These are phyloP conservation scores for Oryzias javanicus DNA, from an alignment of 2,113 vertebrate species.

Conservation along the genomic window DNA sequence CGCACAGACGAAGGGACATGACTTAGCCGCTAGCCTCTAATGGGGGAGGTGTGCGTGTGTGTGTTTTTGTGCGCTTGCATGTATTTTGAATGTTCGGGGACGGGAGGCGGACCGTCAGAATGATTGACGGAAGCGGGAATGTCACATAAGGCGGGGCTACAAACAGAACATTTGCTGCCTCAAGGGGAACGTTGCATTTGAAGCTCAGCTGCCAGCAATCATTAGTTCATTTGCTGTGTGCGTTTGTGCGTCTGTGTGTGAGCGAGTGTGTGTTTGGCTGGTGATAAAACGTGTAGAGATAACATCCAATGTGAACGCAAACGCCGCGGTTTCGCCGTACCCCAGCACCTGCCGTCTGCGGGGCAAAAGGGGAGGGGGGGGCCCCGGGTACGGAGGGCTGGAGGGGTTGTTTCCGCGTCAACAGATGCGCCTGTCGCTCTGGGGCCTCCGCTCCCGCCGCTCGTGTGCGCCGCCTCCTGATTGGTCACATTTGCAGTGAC, in stretches of 20 bases:
- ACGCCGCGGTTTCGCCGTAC: too few species aligned
- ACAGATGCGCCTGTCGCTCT: neutral
- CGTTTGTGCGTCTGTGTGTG: neutral
- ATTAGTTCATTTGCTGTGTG: conserved; percentile 9
- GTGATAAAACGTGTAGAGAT: neutral
- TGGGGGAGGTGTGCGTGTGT: neutral
- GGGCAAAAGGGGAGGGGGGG: neutral
- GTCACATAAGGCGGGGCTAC: conserved; percentile 1
- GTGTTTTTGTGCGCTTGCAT: too few species aligned
- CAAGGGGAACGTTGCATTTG: conserved; percentile 14
- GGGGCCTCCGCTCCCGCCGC: neutral
- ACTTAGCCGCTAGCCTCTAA: neutral
- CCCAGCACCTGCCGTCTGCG: neutral
- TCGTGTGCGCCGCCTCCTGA: too few species aligned
- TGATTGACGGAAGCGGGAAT: conserved; percentile 5
- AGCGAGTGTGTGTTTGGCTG: neutral
- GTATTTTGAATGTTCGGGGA: too few species aligned
- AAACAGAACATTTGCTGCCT: neutral
- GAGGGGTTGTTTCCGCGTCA: neutral
- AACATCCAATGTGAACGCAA: too few species aligned
- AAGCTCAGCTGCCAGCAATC: conserved; percentile 30
- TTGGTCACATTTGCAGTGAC: neutral
- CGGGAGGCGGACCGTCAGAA: neutral
- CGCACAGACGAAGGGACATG: neutral
- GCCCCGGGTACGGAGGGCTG: neutral